Percentiles rank a stretch among this genome's conserved stretches.
Conservation (phyloP, 2,113 vertebrate genomes). For the Otolemur garnettii region DNA sequence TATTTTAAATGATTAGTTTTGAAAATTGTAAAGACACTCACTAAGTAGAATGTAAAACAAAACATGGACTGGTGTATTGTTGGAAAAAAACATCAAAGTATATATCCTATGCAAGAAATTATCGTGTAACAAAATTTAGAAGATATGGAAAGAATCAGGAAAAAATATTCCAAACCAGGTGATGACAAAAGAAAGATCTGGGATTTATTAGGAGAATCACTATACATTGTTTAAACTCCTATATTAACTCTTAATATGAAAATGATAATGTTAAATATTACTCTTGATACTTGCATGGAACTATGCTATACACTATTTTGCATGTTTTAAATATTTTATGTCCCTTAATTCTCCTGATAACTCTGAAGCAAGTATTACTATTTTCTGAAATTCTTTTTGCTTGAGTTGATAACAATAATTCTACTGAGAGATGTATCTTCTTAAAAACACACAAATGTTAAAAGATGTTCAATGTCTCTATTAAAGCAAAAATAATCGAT, state of each 20-base stretch:
- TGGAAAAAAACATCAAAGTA: not conserved
- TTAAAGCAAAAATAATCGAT: not conserved
- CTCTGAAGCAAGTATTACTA: not conserved
- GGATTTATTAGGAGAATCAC: not conserved
- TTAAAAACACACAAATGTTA: not conserved
- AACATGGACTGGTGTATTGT: not conserved
- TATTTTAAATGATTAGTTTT: slow-evolving; percentile 62
- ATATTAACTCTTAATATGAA: not conserved
- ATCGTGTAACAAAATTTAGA: not conserved
- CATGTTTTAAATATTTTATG: slow-evolving; percentile 6
- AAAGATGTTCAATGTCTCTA: not conserved
- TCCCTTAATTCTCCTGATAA: not conserved
- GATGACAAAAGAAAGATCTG: not conserved
- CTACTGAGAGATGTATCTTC: not conserved
- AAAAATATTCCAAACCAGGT: not conserved
- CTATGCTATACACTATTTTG: not conserved
- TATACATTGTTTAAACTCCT: not conserved
- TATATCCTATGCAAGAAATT: not conserved
- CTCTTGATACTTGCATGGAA: not conserved
- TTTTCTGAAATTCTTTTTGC: not conserved
- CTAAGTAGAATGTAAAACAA: slow-evolving; percentile 49
- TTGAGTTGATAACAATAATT: slow-evolving; percentile 32
- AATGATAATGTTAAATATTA: not conserved
- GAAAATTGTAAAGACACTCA: slow-evolving; percentile 36
- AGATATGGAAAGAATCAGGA: not conserved